Evolutionary conservation across 2,888 invertebrate genomes (phyloP), one percentile per base, ranked within the genome.

Genomic region (Drosophila formosana): DNA sequence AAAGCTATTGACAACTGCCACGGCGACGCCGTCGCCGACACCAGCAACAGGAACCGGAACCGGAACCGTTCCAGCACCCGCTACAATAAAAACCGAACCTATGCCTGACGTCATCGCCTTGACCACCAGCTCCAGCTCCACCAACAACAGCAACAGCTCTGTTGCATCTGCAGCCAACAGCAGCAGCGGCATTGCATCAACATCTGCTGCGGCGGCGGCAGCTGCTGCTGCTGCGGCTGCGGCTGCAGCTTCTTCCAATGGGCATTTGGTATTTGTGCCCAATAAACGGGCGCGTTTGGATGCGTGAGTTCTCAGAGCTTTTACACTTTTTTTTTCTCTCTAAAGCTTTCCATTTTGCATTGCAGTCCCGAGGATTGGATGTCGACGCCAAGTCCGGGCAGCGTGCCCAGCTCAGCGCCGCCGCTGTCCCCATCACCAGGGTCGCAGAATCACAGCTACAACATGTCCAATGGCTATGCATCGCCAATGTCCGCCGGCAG

Each of bases 401-500:
- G 93, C 88, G 91, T 93, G 90, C 91, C 93, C 86, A 91, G 94
- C 93, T 93, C 93, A 93, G 93, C 92, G 93, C 92, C 95, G 93
- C 90, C 95, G 92, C 81, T 96, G 93, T 95, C 95, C n/a, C 95
- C 95, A 11, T 95, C 95, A 11, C 95, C 95, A 60, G 94, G 94
- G 45, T 95, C 95, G 9, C 94, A 92, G 78, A 92, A 91, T 82
- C 92, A 92, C 70, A 92, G 90, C 65, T 92, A 91, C 72, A 92
- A 91, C 77, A 91, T 92, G 90, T 92, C 92, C 41, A 96, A 96
- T 89, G 97, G 97, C 61, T 97, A 97, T 92, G 96, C 96, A 56
- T 97, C 97, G 80, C 97, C 97, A 23, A 95, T 97, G 94, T 97
- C 96, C 58, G 96, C 96, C 18, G 95, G 96, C 92, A 97, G 97